Evolutionary conservation across 2,888 invertebrate genomes (phyloP).

Genomic region (Ornithoptera priamus): DNA sequence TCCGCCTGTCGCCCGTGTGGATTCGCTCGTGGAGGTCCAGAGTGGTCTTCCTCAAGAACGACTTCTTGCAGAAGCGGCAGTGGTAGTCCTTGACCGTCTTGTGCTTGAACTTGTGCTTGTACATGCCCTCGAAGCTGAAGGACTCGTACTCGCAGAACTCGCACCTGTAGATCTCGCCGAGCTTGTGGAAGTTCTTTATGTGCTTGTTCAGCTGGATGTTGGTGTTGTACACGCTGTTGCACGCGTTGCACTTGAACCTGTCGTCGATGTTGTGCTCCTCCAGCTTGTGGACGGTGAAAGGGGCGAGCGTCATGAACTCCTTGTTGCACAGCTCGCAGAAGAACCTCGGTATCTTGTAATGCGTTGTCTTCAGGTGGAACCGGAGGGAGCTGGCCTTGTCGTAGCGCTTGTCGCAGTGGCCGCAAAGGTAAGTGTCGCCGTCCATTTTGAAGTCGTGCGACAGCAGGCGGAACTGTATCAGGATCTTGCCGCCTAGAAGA

Average conservation of each 20-base stretch:
- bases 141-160: slow-evolving; percentile 61
- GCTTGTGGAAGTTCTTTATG: slow-evolving; percentile 62
- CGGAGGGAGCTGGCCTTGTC: slow-evolving; percentile 47
- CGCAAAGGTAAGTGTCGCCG: slow-evolving; percentile 46
- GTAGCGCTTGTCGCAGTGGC: slow-evolving; percentile 52
- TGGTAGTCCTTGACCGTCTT: slow-evolving; percentile 64
- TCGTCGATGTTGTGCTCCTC: slow-evolving; percentile 59
- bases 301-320: slow-evolving; percentile 53
- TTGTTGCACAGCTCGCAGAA: slow-evolving; percentile 48
- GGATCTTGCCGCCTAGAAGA: slow-evolving; percentile 19
- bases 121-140: slow-evolving; percentile 52
- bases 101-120: slow-evolving; percentile 67
- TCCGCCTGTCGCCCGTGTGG: slow-evolving; percentile 64
- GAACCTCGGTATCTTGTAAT: slow-evolving; percentile 53
- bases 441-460: slow-evolving; percentile 50
- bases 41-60: slow-evolving; percentile 61
- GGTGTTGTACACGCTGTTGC: slow-evolving; percentile 57
- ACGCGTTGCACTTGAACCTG: slow-evolving; percentile 61
- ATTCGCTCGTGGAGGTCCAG: slow-evolving; percentile 61
- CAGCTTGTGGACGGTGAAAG: slow-evolving; percentile 54
- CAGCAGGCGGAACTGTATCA: slow-evolving; percentile 48
- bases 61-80: slow-evolving; percentile 67
- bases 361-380: slow-evolving; percentile 56
- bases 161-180: slow-evolving; percentile 59
- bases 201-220: slow-evolving; percentile 55